These are phyloP conservation scores for Triplophysa siluroides DNA, from an alignment of 2,113 vertebrate genomes.

Conservation along the genomic window DNA sequence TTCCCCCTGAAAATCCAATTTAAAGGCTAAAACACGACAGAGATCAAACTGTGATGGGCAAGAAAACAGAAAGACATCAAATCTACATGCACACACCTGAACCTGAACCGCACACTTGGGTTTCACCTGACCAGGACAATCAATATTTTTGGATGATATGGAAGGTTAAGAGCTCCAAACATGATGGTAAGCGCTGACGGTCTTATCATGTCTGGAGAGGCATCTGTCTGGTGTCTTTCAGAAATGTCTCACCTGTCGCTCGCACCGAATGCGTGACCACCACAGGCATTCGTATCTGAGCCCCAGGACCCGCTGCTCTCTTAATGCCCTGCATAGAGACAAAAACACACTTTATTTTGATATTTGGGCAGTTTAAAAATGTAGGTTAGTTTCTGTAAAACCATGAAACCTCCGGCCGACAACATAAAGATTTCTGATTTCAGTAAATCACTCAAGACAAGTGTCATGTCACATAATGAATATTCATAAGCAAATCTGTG, in stretches of 20 bases:
- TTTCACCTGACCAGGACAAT: not conserved
- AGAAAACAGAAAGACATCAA: conserved; percentile 63
- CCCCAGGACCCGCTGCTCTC: conserved; percentile 70
- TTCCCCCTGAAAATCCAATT: conserved; percentile 70
- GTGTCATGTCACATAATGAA: too few relatives aligned
- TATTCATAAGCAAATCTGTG: too few relatives aligned
- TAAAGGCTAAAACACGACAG: conserved; percentile 76
- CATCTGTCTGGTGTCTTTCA: conserved; percentile 31
- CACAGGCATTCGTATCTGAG: conserved; percentile 82
- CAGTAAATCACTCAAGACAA: too few relatives aligned
- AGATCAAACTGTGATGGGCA: conserved; percentile 68
- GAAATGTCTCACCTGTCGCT: conserved; percentile 74
- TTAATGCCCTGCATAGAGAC: conserved; percentile 75
- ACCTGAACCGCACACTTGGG: not conserved
- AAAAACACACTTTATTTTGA: not conserved
- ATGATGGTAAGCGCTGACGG: too few relatives aligned
- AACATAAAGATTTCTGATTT: too few relatives aligned
- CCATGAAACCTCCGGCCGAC: too few relatives aligned
- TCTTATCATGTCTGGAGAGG: not conserved
- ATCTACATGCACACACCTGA: conserved; percentile 65
- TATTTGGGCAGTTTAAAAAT: not conserved
- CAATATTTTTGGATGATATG: not conserved
- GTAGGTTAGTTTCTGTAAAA: too few relatives aligned
- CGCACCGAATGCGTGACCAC: conserved; percentile 82
- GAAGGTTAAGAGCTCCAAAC: too few relatives aligned